phyloP scores from a whole-genome alignment of 2,888 invertebrate species.

The Capitulum mitella region DNA sequence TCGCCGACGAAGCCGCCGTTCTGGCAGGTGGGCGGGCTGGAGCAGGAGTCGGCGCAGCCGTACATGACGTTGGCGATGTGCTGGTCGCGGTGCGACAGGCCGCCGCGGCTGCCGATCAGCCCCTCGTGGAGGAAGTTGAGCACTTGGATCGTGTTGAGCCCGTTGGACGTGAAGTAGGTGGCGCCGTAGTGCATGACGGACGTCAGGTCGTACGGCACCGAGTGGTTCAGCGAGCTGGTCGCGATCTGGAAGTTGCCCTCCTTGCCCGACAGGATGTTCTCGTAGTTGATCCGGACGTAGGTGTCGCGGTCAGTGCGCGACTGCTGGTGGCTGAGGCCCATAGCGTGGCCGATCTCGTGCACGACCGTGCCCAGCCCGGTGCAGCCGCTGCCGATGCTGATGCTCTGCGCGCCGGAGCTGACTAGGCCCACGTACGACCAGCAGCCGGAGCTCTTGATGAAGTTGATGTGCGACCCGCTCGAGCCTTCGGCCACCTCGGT shows the following conservation, averaged over 20 bases:
- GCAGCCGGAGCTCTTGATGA: background rate
- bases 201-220: constrained; percentile 15
- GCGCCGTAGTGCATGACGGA: constrained; percentile 26
- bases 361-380: constrained; percentile 41
- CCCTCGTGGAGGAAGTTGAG: constrained; percentile 36
- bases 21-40: constrained; percentile 24
- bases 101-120: constrained; percentile 39
- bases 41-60: constrained; percentile 32
- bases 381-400: constrained; percentile 44
- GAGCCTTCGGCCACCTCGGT: constrained; percentile 37
- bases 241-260: background rate
- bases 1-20: constrained; percentile 27
- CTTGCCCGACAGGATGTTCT: constrained; percentile 35
- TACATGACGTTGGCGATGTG: constrained; percentile 38
- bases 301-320: constrained; percentile 43
- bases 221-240: background rate
- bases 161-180: background rate
- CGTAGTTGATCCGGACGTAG: constrained; percentile 40
- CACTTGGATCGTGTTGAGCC: background rate
- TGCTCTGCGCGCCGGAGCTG: constrained; percentile 42
- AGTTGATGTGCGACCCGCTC: background rate
- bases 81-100: constrained; percentile 37
- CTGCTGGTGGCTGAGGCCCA: constrained; percentile 46
- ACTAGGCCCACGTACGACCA: background rate
- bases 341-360: constrained; percentile 36